A percentile compares a stretch with the other conserved stretches of the same genome.
phyloP scores from a whole-genome alignment of 2,888 invertebrate species.

The Laspeyria flexula region DNA sequence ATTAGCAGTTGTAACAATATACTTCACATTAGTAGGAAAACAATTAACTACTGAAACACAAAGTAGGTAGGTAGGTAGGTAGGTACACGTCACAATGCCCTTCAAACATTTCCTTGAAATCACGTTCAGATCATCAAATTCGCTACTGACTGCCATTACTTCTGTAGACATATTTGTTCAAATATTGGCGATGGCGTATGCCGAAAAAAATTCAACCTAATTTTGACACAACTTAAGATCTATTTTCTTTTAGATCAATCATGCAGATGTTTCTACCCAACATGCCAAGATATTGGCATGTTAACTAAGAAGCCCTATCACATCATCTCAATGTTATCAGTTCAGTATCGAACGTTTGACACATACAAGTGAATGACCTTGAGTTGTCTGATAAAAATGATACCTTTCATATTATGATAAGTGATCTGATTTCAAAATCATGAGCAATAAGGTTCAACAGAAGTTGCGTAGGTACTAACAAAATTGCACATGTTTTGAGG shows the following conservation, averaged over 20 bases:
- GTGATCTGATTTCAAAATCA: constrained; percentile 5
- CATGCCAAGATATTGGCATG: too few species aligned
- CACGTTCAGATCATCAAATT: background rate
- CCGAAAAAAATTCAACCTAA: background rate
- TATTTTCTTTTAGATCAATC: background rate
- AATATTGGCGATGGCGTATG: background rate
- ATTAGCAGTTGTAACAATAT: background rate
- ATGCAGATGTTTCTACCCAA: background rate
- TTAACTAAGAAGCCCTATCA: constrained; percentile 12
- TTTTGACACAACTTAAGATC: too few species aligned
- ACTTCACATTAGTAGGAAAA: background rate
- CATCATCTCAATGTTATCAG: constrained; percentile 25
- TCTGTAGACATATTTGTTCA: background rate
- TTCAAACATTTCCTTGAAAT: background rate
- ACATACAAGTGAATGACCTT: constrained; percentile 30
- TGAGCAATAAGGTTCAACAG: background rate
- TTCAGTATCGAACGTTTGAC: constrained; percentile 17
- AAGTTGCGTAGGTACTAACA: background rate
- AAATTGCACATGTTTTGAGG: background rate
- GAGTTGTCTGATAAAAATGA: constrained; percentile 11
- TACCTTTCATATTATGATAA: constrained; percentile 4
- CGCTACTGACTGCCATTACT: too few species aligned
- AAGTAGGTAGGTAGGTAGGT: too few species aligned
- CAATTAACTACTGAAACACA: background rate
- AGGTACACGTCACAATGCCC: too few species aligned